Percentiles rank a stretch among this genome's conserved stretches.
These are phyloP conservation scores for Kuschelorhynchus macadamiae DNA, from an alignment of 2,888 invertebrate genomes.

Conservation along the genomic window DNA sequence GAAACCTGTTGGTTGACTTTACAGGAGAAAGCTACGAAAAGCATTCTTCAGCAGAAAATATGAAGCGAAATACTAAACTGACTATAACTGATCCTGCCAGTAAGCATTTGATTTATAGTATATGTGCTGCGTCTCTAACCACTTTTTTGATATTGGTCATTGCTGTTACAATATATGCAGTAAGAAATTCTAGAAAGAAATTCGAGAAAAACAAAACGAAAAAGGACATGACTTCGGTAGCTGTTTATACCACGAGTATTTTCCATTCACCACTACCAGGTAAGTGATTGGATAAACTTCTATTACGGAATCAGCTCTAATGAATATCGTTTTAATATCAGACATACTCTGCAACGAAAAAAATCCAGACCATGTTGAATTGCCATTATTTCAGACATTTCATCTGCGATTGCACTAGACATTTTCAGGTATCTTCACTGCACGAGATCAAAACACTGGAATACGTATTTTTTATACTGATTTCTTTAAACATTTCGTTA, in stretches of 20 bases:
- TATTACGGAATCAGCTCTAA: not conserved
- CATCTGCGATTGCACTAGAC: too few species aligned
- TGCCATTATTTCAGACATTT: too few species aligned
- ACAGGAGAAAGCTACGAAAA: conserved; percentile 21
- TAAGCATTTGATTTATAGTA: conserved; percentile 61
- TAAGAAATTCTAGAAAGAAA: conserved; percentile 67
- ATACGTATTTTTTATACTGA: too few species aligned
- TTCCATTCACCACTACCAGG: conserved; percentile 74
- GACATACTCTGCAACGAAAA: too few species aligned
- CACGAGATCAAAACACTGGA: too few species aligned
- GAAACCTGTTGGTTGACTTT: conserved; percentile 11
- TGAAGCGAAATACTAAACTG: conserved; percentile 6
- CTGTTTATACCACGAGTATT: conserved; percentile 71
- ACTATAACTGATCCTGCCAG: conserved; percentile 8
- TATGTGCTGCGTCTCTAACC: conserved; percentile 70
- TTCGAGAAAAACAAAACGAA: conserved; percentile 69
- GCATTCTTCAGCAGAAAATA: conserved; percentile 21
- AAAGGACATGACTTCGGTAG: conserved; percentile 69
- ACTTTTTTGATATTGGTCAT: conserved; percentile 72
- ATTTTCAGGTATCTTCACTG: too few species aligned
- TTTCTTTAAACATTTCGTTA: too few species aligned
- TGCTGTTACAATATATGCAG: conserved; percentile 69
- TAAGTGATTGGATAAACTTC: conserved; percentile 56
- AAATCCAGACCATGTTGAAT: too few species aligned
- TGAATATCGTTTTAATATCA: not conserved